phyloP scores from a whole-genome alignment of 1,140 invertebrate genomes.

The Trichomalopsis sarcophagae region DNA sequence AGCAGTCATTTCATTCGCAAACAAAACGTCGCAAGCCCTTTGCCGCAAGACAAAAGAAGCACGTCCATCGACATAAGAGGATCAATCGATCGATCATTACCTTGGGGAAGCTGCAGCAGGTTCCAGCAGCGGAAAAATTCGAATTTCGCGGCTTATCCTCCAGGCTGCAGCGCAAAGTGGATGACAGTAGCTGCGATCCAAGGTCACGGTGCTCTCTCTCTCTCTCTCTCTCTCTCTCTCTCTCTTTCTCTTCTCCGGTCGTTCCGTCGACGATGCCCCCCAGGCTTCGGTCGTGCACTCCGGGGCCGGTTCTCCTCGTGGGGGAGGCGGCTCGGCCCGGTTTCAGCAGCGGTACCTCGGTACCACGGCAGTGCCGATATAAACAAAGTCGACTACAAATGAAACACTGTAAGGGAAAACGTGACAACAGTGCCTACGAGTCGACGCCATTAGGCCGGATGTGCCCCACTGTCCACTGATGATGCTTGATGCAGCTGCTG shows the following conservation, averaged over 20 bases:
- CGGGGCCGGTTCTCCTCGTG: not conserved
- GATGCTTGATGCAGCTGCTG: not conserved
- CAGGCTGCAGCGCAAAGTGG: slow-evolving; percentile 37
- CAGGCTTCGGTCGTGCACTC: not conserved
- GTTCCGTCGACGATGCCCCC: not conserved
- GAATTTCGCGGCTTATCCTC: slow-evolving; percentile 63
- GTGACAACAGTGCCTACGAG: slow-evolving; percentile 73
- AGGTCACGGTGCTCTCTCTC: slow-evolving; percentile 67
- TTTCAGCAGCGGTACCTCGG: not conserved
- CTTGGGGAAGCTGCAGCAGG: not conserved
- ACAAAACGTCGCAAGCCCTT: not conserved
- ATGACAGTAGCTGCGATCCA: slow-evolving; percentile 66
- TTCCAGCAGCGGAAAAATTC: slow-evolving; percentile 49
- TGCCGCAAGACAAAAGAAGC: not conserved
- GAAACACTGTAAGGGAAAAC: slow-evolving; percentile 74
- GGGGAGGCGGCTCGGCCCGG: not conserved
- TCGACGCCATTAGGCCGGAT: slow-evolving; percentile 73
- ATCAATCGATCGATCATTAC: not conserved
- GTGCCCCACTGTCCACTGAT: slow-evolving; percentile 56
- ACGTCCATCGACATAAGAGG: not conserved
- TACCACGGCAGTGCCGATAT: slow-evolving; percentile 55
- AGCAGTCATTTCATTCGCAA: too few relatives aligned
- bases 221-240: not conserved
- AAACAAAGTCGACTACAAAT: slow-evolving; percentile 72
- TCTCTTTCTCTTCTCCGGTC: not conserved